Base-by-base conservation (phyloP, 2,888 invertebrate species). In the Girardia tigrina region DNA sequence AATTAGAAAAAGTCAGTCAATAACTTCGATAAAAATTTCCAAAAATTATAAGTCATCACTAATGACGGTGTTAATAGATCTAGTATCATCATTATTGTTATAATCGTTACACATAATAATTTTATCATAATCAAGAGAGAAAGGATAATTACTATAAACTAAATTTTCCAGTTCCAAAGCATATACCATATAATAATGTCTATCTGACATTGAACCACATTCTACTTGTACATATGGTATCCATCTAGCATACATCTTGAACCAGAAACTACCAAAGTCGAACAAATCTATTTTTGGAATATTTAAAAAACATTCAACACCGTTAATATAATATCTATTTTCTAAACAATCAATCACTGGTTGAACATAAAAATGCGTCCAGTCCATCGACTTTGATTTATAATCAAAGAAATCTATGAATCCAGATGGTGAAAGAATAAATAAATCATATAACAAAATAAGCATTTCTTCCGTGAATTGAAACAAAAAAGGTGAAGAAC, bases 391-490 rank as follows among this genome's bases (percentile, higher is more conserved):
- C 4, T 56, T 56, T n/a, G 23, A 56, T 12, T 56, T 23, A n/a
- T 56, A 56, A 56, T 56, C 56, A 4, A 16, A 4, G 23, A 23
- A 56, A 56, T 56, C 23, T 23, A 56, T 56, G 23, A 56, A 56
- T 56, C 56, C 56, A 6, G 56, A 56, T 4, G 56, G 56, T 12
- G 56, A n/a, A 20, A 56, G 23, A 56, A 16, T 16, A 23, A 56
- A 56, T 12, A 56, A n/a, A 56, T 56, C 56, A n/a, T 56, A 56
- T 16, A 56, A 16, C 4, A 56, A 16, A 16, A 56, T 56, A 6
- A 56, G 56, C 56, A 56, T 56, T 56, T 56, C 56, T 56, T 56
- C 56, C n/a, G n/a, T 56, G 56, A 56, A 56, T n/a, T 56, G 20
- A n/a, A 56, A 56, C n/a, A 56, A 23, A 56, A 16, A 56, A n/a